phyloP scores from a whole-genome alignment of 1,140 invertebrate species.

The Carposina sasakii region DNA sequence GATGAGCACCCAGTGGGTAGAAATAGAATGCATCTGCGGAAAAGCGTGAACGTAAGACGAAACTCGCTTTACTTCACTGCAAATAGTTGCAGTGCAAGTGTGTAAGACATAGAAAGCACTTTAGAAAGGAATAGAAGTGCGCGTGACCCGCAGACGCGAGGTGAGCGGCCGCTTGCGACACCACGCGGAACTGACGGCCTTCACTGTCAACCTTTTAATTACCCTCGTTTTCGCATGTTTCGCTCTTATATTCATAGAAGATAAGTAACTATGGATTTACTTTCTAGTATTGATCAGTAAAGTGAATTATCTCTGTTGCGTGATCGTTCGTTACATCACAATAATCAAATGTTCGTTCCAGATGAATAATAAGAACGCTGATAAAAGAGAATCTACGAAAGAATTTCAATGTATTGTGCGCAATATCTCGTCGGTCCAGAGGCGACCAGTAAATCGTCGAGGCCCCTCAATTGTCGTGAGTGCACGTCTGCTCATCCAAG shows the following conservation, averaged over 20 bases:
- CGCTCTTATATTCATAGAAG: constrained; percentile 11
- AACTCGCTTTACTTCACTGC: constrained; percentile 13
- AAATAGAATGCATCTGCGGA: constrained; percentile 33
- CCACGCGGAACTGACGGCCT: constrained; percentile 57
- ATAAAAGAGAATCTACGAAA: too few relatives aligned
- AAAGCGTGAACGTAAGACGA: constrained; percentile 45
- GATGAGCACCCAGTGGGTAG: too few relatives aligned
- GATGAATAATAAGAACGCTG: too few relatives aligned
- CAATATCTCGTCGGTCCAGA: constrained; percentile 30
- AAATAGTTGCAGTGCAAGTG: constrained; percentile 31
- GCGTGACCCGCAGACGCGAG: constrained; percentile 56
- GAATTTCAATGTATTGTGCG: constrained; percentile 39
- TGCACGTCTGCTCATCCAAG: constrained; percentile 32
- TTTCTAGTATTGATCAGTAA: too few relatives aligned
- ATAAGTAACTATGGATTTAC: neutral
- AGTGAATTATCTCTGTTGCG: too few relatives aligned
- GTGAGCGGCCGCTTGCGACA: constrained; percentile 63
- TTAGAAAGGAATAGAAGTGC: constrained; percentile 67
- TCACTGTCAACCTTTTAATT: constrained; percentile 62
- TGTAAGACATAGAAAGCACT: constrained; percentile 65
- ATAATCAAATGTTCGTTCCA: too few relatives aligned
- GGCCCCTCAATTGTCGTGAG: constrained; percentile 45
- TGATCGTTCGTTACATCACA: constrained; percentile 29
- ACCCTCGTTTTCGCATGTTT: constrained; percentile 37
- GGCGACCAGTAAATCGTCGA: constrained; percentile 32